Evolutionary conservation across 2,888 invertebrate genomes (phyloP).

Genomic region (Sinopyrophorus schimmeli): DNA sequence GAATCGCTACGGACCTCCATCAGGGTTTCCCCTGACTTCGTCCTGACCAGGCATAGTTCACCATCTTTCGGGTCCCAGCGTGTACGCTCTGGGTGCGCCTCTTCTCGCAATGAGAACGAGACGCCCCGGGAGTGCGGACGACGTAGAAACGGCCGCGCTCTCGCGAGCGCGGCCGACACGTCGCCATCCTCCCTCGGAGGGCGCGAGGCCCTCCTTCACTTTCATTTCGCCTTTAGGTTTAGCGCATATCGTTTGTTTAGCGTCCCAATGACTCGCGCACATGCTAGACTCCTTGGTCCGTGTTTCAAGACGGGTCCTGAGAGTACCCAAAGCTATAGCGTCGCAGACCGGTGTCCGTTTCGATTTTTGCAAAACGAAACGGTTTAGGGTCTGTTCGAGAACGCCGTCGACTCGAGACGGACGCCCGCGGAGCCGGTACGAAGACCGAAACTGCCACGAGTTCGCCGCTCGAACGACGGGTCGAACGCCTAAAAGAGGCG

Average conservation of each 20-base stretch:
- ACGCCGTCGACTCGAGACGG: conserved; percentile 3
- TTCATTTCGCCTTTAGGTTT: conserved; percentile 70
- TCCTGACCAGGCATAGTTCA: conserved; percentile 74
- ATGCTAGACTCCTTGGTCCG: conserved; percentile 75
- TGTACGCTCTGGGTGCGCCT: conserved; percentile 66
- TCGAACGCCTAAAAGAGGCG: conserved; percentile 32
- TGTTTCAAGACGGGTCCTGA: conserved; percentile 77
- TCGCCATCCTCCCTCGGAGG: conserved; percentile 56
- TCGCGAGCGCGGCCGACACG: too few species aligned
- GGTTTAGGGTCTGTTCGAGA: conserved; percentile 16
- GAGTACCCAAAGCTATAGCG: conserved; percentile 50
- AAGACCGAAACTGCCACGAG: conserved; percentile 33
- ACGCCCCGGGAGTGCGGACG: conserved; percentile 65
- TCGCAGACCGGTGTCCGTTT: conserved; percentile 45
- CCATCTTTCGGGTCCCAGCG: conserved; percentile 75
- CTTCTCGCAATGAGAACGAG: conserved; percentile 54
- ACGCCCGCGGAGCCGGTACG: conserved; percentile 6
- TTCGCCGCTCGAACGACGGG: conserved; percentile 44
- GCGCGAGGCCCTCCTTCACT: conserved; percentile 58
- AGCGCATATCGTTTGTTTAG: too few species aligned
- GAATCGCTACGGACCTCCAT: conserved; percentile 74
- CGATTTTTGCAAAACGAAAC: too few species aligned
- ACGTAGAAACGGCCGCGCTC: conserved; percentile 40
- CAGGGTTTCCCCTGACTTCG: conserved; percentile 71
- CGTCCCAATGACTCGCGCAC: conserved; percentile 70